Evolutionary conservation across 1,140 invertebrate species (phyloP).

Genomic region (Drosophila sulfurigaster): DNA sequence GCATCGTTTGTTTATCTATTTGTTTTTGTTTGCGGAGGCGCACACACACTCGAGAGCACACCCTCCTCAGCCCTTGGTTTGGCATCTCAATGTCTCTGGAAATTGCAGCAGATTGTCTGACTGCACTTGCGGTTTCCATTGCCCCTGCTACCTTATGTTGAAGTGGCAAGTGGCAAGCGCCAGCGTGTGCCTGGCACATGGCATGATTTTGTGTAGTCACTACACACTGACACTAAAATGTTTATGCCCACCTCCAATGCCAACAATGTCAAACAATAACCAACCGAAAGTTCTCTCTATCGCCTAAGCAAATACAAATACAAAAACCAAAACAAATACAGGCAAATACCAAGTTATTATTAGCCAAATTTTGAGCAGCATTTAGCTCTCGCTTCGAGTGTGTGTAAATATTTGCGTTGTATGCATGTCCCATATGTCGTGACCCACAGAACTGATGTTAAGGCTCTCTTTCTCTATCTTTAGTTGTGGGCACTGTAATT

Average conservation of each 20-base stretch:
- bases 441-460: conserved; percentile 27
- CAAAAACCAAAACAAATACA: conserved; percentile 27
- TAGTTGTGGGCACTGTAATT: conserved; percentile 65
- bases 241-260: conserved; percentile 25
- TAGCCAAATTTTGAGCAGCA: conserved; percentile 70
- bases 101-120: conserved; percentile 80
- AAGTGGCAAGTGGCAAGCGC: conserved; percentile 35
- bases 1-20: conserved; percentile 77
- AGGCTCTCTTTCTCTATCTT: conserved; percentile 14
- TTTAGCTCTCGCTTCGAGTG: conserved; percentile 36
- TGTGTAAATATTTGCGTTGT: conserved; percentile 72
- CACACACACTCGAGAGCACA: conserved; percentile 41
- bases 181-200: conserved; percentile 60
- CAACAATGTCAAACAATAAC: conserved; percentile 36
- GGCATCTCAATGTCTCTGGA: conserved; percentile 38
- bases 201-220: conserved; percentile 59
- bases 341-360: conserved; percentile 60
- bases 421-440: conserved; percentile 70
- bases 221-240: conserved; percentile 48
- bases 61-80: neutral
- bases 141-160: conserved; percentile 32
- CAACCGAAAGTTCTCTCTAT: conserved; percentile 19
- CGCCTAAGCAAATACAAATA: conserved; percentile 66
- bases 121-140: conserved; percentile 70
- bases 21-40: conserved; percentile 56